These are phyloP conservation scores for Macquaria ambigua DNA, from an alignment of 2,113 vertebrate species.

Conservation along the genomic window DNA sequence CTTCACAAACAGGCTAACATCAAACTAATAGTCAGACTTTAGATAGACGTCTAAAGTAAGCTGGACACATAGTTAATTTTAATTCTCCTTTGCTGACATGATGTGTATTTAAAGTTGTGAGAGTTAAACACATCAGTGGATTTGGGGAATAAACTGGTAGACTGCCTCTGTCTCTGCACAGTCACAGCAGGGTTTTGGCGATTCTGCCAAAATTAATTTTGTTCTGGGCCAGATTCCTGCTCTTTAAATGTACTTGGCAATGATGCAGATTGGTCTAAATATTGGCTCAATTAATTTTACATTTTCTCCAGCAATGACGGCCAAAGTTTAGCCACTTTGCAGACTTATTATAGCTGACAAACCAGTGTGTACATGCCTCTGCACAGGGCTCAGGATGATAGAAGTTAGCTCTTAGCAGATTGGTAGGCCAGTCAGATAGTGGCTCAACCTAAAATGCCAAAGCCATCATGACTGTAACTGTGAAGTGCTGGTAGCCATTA, in stretches of 20 bases:
- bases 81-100: background rate
- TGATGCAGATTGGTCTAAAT: slow-evolving; percentile 25
- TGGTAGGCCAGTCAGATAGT: slow-evolving; percentile 29
- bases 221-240: slow-evolving; percentile 36
- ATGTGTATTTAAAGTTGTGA: slow-evolving; percentile 10
- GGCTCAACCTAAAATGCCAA: slow-evolving; percentile 44
- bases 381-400: background rate
- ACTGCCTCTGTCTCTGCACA: slow-evolving; percentile 3
- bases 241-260: slow-evolving; percentile 54
- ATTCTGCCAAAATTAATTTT: slow-evolving; percentile 11
- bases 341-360: background rate
- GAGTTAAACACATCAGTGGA: background rate
- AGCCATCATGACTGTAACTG: slow-evolving; percentile 9
- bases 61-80: background rate
- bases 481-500: slow-evolving; percentile 19
- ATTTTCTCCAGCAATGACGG: slow-evolving; percentile 34
- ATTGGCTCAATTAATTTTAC: slow-evolving; percentile 44
- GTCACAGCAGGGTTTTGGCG: slow-evolving; percentile 2
- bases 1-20: background rate
- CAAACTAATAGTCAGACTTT: background rate
- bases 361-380: background rate
- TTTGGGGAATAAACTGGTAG: background rate
- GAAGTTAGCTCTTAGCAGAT: background rate
- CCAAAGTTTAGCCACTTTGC: slow-evolving; percentile 20
- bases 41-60: background rate